phyloP scores from a whole-genome alignment of 2,797 vertebrate genomes.

The Amphiprion clarkii region DNA sequence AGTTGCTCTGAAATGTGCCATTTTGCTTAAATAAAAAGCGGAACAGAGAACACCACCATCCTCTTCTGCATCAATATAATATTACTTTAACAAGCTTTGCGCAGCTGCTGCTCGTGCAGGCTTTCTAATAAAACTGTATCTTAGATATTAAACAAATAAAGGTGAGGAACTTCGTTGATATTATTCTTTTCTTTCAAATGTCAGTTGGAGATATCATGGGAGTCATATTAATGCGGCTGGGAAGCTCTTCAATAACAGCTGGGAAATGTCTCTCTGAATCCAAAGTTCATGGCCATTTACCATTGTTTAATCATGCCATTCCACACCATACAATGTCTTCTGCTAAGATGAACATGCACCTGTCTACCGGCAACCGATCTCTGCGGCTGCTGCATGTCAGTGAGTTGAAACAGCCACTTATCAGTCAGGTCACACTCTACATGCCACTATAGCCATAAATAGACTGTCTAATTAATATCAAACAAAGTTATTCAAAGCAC shows the following conservation, averaged over 20 bases:
- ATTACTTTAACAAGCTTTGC: slow-evolving; percentile 76
- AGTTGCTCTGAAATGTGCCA: slow-evolving; percentile 45
- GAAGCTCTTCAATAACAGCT: slow-evolving; percentile 72
- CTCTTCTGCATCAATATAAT: slow-evolving; percentile 61
- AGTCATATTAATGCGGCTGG: slow-evolving; percentile 80
- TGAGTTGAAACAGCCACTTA: slow-evolving; percentile 31
- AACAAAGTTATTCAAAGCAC: slow-evolving; percentile 18
- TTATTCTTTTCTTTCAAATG: slow-evolving; percentile 83
- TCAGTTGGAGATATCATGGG: slow-evolving; percentile 71
- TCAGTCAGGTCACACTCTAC: slow-evolving; percentile 9
- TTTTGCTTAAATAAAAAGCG: slow-evolving; percentile 63
- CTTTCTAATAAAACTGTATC: slow-evolving; percentile 81
- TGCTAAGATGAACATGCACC: slow-evolving; percentile 61
- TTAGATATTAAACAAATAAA: slow-evolving; percentile 81
- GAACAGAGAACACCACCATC: slow-evolving; percentile 40
- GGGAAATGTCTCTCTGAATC: slow-evolving; percentile 74
- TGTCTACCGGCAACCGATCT: slow-evolving; percentile 36
- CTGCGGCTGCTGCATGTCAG: slow-evolving; percentile 43
- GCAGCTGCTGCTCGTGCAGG: slow-evolving; percentile 59
- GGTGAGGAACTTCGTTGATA: slow-evolving; percentile 76
- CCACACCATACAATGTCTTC: slow-evolving; percentile 69
- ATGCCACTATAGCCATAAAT: slow-evolving; percentile 12
- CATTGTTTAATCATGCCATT: slow-evolving; percentile 79
- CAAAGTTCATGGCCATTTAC: slow-evolving; percentile 83
- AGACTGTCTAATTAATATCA: slow-evolving; percentile 26